These are phyloP conservation scores for Enteromius treurensis DNA, from an alignment of 2,797 vertebrate species.

Conservation along the genomic window DNA sequence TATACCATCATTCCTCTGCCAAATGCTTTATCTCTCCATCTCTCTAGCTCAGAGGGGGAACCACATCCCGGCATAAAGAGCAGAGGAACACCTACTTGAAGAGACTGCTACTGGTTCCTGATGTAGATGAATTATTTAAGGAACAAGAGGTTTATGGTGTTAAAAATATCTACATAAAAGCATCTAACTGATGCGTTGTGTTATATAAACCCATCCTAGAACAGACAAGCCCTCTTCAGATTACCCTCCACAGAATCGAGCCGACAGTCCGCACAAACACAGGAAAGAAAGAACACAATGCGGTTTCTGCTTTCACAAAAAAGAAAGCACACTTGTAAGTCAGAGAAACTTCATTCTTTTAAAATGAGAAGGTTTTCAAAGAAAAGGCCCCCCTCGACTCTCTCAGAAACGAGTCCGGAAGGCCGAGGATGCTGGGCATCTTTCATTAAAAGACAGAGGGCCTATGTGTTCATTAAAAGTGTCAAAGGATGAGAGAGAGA, in stretches of 20 bases:
- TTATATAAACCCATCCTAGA: slow-evolving; percentile 73
- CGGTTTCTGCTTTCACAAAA: neutral
- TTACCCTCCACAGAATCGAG: slow-evolving; percentile 73
- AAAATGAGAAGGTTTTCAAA: slow-evolving; percentile 35
- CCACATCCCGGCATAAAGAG: slow-evolving; percentile 11
- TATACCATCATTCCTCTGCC: slow-evolving; percentile 28
- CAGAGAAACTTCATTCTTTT: slow-evolving; percentile 36
- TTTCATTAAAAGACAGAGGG: slow-evolving; percentile 54
- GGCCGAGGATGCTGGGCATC: slow-evolving; percentile 22
- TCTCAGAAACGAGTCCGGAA: slow-evolving; percentile 22
- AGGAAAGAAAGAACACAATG: slow-evolving; percentile 41
- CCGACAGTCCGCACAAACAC: slow-evolving; percentile 69
- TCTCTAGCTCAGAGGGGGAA: neutral
- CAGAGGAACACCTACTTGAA: slow-evolving; percentile 42
- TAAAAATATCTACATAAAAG: slow-evolving; percentile 65
- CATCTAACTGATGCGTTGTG: slow-evolving; percentile 58
- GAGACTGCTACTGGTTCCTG: slow-evolving; percentile 57
- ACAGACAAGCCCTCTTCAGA: slow-evolving; percentile 73
- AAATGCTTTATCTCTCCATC: slow-evolving; percentile 29
- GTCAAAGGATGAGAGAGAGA: slow-evolving; percentile 34
- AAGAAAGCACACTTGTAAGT: neutral
- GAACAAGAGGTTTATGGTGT: slow-evolving; percentile 58
- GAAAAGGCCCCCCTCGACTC: slow-evolving; percentile 22
- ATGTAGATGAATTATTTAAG: slow-evolving; percentile 64
- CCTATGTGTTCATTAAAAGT: slow-evolving; percentile 45